Evolutionary conservation across 2,797 vertebrate genomes (phyloP), one percentile per base, ranked within the genome.

Genomic region (Anabacerthia variegaticeps): DNA sequence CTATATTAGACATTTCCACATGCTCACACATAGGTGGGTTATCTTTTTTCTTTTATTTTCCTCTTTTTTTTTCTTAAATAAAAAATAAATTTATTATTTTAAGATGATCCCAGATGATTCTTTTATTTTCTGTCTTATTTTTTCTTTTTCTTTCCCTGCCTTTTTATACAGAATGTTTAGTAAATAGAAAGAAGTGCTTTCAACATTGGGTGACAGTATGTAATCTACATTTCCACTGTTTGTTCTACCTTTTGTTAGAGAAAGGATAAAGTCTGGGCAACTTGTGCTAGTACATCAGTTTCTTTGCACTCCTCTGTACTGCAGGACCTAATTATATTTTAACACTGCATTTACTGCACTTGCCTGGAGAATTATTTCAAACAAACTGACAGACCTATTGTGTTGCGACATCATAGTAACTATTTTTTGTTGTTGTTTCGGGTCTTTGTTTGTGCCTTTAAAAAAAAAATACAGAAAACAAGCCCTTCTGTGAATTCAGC

Each of bases 241-340:
- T 96, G 73, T 95, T 96, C 96, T 95, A 94, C 94, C 97, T 98
- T 97, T 97, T 97, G 94, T 96, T 94, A 78, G 37, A 74, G 74
- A 92, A 96, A 97, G 96, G 97, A 96, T 94, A 69, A 96, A 97
- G 93, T 95, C 94, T 34, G 88, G 71, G 89, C 73, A 95, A 97
- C 96, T 98, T 96, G 48, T 28, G 41, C 72, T 77, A 52, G 88
- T 95, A 92, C 95, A 95, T 95, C 92, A 91, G 87, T 96, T 95
- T 93, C 89, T 96, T 90, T 81, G 90, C 95, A 66, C 91, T 94
- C 80, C 90, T 94, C 68, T 96, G 86, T 97, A 97, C 94, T 73
- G 71, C 96, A 97, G 95, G 96, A 97, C 91, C 94, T 98, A 97
- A 98, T 98, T 98, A 98, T 98, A 97, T 98, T 98, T 98, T 97